Percentiles rank a stretch among this genome's conserved stretches.
phyloP scores from a whole-genome alignment of 1,140 invertebrate species.

The Heterodera carotae region DNA sequence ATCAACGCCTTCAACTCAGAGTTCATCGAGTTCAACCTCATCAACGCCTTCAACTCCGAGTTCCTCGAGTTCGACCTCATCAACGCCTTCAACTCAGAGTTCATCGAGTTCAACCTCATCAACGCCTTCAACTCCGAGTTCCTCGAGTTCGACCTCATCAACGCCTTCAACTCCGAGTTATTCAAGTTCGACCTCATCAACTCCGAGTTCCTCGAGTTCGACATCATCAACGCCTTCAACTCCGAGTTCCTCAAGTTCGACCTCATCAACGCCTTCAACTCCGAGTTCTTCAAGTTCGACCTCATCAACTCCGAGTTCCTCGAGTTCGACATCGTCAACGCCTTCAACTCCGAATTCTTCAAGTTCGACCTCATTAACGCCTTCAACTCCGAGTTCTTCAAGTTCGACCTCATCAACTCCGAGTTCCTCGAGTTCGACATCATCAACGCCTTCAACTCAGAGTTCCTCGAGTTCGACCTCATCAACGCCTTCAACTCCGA shows the following conservation, averaged over 20 bases:
- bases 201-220: not conserved
- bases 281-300: not conserved
- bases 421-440: not conserved
- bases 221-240: not conserved
- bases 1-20: not conserved
- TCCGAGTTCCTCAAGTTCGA: not conserved
- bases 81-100: not conserved
- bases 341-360: not conserved
- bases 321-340: not conserved
- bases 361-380: not conserved
- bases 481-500: not conserved
- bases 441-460: too few relatives aligned
- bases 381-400: not conserved
- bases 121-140: not conserved
- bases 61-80: not conserved
- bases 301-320: not conserved
- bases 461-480: too few relatives aligned
- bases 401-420: not conserved
- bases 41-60: not conserved
- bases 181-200: not conserved
- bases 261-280: not conserved
- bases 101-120: not conserved
- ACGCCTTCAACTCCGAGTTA: not conserved
- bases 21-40: not conserved
- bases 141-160: not conserved